A percentile compares a stretch with the other conserved stretches of the same genome.
These are phyloP conservation scores for Palythoa caribaeorum DNA, from an alignment of 92 coral and sea anemone genomes.

Conservation along the genomic window DNA sequence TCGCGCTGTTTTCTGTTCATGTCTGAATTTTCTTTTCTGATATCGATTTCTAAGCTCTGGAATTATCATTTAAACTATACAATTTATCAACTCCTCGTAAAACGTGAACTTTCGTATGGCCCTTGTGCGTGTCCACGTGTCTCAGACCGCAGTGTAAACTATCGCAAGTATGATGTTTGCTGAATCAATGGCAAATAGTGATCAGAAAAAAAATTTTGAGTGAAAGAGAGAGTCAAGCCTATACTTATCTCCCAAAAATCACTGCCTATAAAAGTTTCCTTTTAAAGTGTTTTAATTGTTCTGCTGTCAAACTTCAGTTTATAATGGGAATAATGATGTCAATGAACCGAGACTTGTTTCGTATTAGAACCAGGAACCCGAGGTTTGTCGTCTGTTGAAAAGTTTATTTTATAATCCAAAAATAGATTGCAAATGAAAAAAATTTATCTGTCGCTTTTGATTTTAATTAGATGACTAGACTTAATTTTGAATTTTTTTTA, in stretches of 20 bases:
- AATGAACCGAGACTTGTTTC: not conserved
- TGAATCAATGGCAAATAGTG: not conserved
- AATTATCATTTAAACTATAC: not conserved
- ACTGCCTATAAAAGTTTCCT: not conserved
- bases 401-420: not conserved
- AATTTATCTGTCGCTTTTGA: too few relatives aligned
- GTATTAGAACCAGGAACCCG: not conserved
- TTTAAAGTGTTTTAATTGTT: not conserved
- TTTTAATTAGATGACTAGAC: too few relatives aligned
- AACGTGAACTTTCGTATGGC: not conserved
- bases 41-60: not conserved
- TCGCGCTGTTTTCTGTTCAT: not conserved
- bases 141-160: not conserved
- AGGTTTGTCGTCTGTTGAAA: not conserved
- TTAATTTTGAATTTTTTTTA: too few relatives aligned
- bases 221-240: too few relatives aligned
- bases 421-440: too few relatives aligned
- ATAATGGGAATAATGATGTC: not conserved
- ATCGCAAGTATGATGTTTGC: not conserved
- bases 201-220: not conserved
- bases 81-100: not conserved
- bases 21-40: not conserved
- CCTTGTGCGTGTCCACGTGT: not conserved
- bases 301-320: not conserved
- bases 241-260: not conserved